Conservation (phyloP, 2,797 vertebrate genomes). For the Buceros bicornis region DNA sequence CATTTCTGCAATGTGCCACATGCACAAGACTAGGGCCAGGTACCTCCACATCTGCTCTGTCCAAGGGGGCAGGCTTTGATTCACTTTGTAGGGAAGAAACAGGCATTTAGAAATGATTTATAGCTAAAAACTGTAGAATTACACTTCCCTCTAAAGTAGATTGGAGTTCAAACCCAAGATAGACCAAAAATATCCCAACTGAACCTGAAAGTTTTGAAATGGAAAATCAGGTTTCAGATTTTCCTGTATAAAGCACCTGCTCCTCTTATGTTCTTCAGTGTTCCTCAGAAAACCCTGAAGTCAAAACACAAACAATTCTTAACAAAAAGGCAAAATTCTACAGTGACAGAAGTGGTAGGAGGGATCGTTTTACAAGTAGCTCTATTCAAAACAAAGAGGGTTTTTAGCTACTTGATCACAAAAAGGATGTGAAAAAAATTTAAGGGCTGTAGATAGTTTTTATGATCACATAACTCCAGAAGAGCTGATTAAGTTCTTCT, state of each 20-base stretch:
- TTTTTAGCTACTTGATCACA: not conserved
- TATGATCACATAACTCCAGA: constrained; percentile 24
- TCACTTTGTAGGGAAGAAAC: not conserved
- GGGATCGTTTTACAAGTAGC: not conserved
- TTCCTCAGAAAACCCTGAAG: not conserved
- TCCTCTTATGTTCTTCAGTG: not conserved
- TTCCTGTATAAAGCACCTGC: not conserved
- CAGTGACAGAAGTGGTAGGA: not conserved
- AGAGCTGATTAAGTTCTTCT: constrained; percentile 7
- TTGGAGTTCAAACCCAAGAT: not conserved
- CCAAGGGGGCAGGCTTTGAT: not conserved
- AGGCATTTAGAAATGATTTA: not conserved
- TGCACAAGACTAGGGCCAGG: not conserved
- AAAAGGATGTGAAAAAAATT: not conserved
- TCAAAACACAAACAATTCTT: constrained; percentile 38
- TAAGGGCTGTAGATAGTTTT: not conserved
- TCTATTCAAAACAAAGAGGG: constrained; percentile 15
- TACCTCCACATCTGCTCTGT: not conserved
- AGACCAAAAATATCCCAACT: not conserved
- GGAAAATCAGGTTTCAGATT: not conserved
- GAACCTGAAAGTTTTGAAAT: not conserved
- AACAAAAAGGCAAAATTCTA: not conserved
- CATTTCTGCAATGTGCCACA: not conserved
- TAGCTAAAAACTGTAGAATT: not conserved
- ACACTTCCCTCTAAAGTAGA: not conserved